These are phyloP conservation scores for Ctenopoma kingsleyae DNA, from an alignment of 2,797 vertebrate species.

Conservation along the genomic window DNA sequence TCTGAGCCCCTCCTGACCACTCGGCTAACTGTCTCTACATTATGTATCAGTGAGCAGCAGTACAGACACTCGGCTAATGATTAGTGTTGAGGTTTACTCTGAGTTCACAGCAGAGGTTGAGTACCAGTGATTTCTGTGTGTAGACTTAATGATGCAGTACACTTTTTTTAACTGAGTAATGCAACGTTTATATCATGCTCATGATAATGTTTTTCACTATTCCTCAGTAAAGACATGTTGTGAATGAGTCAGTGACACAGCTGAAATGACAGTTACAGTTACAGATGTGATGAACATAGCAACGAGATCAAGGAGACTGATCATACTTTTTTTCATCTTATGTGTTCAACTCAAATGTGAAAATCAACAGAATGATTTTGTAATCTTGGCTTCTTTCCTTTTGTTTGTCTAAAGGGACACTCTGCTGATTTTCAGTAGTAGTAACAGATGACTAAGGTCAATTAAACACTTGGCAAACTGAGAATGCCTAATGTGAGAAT, in stretches of 20 bases:
- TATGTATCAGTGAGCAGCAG: constrained; percentile 54
- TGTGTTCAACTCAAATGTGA: not conserved
- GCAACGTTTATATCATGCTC: not conserved
- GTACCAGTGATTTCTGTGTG: constrained; percentile 6
- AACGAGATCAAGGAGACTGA: not conserved
- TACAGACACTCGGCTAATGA: constrained; percentile 41
- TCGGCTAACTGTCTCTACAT: constrained; percentile 44
- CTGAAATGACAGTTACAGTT: too few species aligned
- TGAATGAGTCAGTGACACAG: too few species aligned
- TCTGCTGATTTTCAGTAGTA: too few species aligned
- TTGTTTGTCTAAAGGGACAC: too few species aligned
- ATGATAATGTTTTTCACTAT: not conserved
- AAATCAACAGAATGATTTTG: not conserved
- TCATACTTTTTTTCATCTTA: not conserved
- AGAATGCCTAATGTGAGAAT: too few species aligned
- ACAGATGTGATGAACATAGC: not conserved
- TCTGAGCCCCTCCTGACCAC: constrained; percentile 49
- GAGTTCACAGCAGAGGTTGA: not conserved
- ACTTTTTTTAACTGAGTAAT: not conserved
- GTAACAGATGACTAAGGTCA: too few species aligned
- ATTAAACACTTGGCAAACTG: too few species aligned
- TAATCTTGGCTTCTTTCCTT: too few species aligned
- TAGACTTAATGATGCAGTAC: constrained; percentile 28
- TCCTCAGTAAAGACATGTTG: constrained; percentile 1
- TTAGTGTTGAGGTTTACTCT: constrained; percentile 40